These are phyloP conservation scores for Cercocebus atys DNA, from an alignment of 2,113 vertebrate species.

Conservation along the genomic window DNA sequence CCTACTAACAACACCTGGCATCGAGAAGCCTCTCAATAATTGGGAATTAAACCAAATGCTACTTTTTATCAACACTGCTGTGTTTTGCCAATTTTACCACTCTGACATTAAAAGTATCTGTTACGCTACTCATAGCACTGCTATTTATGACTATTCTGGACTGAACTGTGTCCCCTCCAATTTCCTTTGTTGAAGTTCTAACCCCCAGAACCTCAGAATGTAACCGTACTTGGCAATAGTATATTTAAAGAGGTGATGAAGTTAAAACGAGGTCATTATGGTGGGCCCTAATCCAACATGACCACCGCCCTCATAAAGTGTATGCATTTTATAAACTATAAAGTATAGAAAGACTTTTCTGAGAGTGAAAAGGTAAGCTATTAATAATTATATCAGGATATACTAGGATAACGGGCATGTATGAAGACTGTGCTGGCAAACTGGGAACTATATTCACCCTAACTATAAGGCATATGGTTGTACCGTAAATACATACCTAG, in stretches of 20 bases:
- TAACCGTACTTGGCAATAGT: neutral
- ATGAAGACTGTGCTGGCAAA: neutral
- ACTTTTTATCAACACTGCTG: neutral
- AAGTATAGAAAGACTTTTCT: neutral
- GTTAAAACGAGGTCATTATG: neutral
- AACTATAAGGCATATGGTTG: neutral
- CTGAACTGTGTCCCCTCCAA: neutral
- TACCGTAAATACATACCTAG: neutral
- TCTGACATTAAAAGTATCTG: neutral
- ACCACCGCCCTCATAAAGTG: neutral
- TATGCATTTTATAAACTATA: neutral
- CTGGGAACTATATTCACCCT: fast-evolving
- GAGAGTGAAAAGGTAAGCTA: neutral
- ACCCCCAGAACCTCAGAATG: neutral
- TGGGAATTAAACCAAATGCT: neutral
- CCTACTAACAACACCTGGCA: neutral
- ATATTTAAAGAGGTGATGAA: neutral
- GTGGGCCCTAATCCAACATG: neutral
- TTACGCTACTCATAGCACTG: neutral
- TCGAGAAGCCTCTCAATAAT: neutral
- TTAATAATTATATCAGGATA: neutral
- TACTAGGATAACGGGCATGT: neutral
- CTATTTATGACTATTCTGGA: neutral
- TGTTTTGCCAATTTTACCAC: neutral
- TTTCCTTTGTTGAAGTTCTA: neutral